A percentile compares a stretch with the other conserved stretches of the same genome.
Conservation (phyloP, 37 sponge, comb jelly and placozoan genomes). For the Lycopodina hypogea region DNA sequence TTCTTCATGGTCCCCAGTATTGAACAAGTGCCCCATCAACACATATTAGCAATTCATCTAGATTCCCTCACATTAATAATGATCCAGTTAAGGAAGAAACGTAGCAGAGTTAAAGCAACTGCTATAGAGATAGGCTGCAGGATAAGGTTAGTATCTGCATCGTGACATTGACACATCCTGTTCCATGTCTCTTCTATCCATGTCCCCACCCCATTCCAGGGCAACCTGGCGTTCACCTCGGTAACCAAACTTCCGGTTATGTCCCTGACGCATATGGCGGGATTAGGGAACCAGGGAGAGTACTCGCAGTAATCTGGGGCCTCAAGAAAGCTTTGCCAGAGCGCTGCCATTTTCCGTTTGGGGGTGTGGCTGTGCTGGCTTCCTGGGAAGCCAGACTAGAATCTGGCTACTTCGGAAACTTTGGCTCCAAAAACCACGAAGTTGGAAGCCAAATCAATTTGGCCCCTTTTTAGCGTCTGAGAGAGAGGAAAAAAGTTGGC, state of each 20-base stretch:
- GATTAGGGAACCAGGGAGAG: conserved; percentile 63
- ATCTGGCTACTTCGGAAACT: too few species aligned
- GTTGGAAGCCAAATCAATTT: too few species aligned
- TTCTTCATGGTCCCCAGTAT: too few species aligned
- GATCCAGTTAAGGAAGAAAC: conserved; percentile 23
- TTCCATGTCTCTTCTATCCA: conserved; percentile 48
- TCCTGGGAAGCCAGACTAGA: too few species aligned
- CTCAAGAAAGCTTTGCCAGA: conserved; percentile 16
- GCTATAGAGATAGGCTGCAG: conserved; percentile 8
- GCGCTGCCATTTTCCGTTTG: conserved; percentile 1
- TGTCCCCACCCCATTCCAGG: conserved; percentile 41
- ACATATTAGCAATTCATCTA: too few species aligned
- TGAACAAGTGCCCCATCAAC: too few species aligned
- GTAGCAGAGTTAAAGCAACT: conserved; percentile 26
- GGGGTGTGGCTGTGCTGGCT: too few species aligned
- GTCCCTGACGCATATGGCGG: conserved; percentile 27
- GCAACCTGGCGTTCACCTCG: conserved; percentile 17
- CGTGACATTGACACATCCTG: conserved; percentile 4
- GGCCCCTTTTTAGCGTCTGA: too few species aligned
- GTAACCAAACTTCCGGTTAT: not conserved
- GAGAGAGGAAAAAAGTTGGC: too few species aligned
- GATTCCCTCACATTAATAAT: conserved; percentile 56
- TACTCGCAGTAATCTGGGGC: conserved; percentile 26
- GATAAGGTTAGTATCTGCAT: conserved; percentile 4
- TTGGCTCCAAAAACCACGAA: too few species aligned